phyloP scores from a whole-genome alignment of 1,140 invertebrate genomes.

The Doryteuthis pealeii region DNA sequence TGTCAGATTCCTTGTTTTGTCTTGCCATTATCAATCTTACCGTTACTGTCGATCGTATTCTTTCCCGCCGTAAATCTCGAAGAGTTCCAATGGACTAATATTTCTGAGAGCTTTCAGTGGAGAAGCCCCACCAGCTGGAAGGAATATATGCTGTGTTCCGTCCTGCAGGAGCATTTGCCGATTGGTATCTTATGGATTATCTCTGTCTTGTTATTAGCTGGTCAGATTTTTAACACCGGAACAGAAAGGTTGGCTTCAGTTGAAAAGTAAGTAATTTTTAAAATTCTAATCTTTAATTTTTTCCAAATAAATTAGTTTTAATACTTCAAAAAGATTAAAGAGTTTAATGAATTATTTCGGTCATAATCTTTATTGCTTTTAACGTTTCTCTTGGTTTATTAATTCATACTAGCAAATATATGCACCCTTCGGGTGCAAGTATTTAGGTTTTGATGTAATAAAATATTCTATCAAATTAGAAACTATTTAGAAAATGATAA shows the following conservation, averaged over 20 bases:
- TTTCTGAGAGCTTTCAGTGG: conserved; percentile 73
- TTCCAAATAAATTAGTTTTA: too few species aligned
- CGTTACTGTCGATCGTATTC: conserved; percentile 85
- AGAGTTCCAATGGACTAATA: background rate
- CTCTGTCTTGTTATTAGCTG: conserved; percentile 91
- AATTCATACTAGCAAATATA: too few species aligned
- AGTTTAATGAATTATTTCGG: too few species aligned
- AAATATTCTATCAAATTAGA: too few species aligned
- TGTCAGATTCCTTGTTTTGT: conserved; percentile 96
- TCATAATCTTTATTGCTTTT: too few species aligned
- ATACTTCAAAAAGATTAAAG: too few species aligned
- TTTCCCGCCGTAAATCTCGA: conserved; percentile 60
- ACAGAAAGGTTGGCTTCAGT: conserved; percentile 93
- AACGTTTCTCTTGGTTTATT: too few species aligned
- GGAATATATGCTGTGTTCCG: conserved; percentile 15
- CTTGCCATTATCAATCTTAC: conserved; percentile 88
- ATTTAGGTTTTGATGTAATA: too few species aligned
- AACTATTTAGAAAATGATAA: too few species aligned
- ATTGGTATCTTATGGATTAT: conserved; percentile 76
- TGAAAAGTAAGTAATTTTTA: conserved; percentile 76
- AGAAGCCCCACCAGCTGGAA: conserved; percentile 61
- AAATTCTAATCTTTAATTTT: too few species aligned
- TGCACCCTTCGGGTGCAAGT: too few species aligned
- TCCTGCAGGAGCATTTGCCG: conserved; percentile 27
- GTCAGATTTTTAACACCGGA: conserved; percentile 97